Base-by-base conservation (phyloP, 1,140 invertebrate species). In the Spodoptera frugiperda region DNA sequence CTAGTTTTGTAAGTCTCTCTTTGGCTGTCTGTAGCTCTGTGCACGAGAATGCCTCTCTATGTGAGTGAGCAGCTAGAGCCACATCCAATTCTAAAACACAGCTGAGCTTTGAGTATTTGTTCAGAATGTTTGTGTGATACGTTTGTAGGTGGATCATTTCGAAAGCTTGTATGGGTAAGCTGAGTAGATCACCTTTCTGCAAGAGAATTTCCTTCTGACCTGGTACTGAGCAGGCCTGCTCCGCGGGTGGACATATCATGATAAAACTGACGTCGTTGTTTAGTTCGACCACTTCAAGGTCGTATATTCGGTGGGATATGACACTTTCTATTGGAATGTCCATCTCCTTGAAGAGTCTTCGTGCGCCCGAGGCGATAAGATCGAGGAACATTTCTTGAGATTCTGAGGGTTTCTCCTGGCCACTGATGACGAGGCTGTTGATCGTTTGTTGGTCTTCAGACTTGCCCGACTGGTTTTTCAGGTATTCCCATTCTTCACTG, bases 101-200 rank as follows among this genome's bases (percentile, higher is more conserved):
- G 79, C 98, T 98, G 3, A 99, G 93, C 48, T 98, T 96, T 0
- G 98, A 97, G 92, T 99, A 99, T 82, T 97, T 96, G 82, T 97
- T 96, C 9, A 99, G 96, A 21, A 99, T 97, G 70, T 97, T 97
- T 19, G 95, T 96, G 84, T 99, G 98, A 91, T 99, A 99, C 8
- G 98, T 98, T 76, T 96, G 96, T 55, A 99, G 93, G 85, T 99
- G 98, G 53, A 98, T 97, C 97, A 99, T 98, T 95, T 99, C 98
- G 85, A 99, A 98, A 0, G 96, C 95, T 83, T 96, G 95, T 14
- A 99, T 97, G 0, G 98, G 98, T 44, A 99, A 94, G 46, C 97
- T 97, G 12, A 98, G 95, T 19, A 98, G 94, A 89, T 98, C 97
- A 9, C 96, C 96, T 57, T 97, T 95, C 83, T 98, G 97, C 0